These are phyloP conservation scores for Dinoponera quadriceps DNA, from an alignment of 1,140 invertebrate species.

Conservation along the genomic window DNA sequence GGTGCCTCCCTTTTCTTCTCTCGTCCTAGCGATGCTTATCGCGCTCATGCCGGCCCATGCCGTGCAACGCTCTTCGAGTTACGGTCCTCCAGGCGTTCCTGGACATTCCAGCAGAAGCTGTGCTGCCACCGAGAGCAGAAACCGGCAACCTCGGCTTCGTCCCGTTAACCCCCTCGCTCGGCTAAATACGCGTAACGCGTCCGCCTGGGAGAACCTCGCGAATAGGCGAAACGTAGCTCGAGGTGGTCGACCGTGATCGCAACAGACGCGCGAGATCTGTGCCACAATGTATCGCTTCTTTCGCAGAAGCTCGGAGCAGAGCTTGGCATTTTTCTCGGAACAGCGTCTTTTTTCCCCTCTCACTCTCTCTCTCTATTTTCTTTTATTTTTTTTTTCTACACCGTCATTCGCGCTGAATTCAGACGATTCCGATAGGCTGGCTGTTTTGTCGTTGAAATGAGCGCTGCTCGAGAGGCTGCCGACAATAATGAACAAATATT, in stretches of 20 bases:
- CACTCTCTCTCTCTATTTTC: too few relatives aligned
- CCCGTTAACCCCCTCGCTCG: constrained; percentile 48
- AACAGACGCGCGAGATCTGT: background rate
- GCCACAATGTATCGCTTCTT: too few relatives aligned
- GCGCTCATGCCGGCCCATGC: constrained; percentile 50
- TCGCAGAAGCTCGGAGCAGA: too few relatives aligned
- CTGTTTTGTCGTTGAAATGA: background rate
- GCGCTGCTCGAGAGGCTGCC: background rate
- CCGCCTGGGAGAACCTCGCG: background rate
- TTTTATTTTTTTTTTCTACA: too few relatives aligned
- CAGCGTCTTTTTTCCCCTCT: too few relatives aligned
- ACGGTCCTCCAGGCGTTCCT: constrained; percentile 70
- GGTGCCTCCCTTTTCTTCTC: constrained; percentile 64
- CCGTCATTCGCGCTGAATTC: background rate
- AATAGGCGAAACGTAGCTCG: background rate
- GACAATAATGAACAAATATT: background rate
- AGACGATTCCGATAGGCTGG: background rate
- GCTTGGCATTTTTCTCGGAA: too few relatives aligned
- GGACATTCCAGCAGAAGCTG: constrained; percentile 71
- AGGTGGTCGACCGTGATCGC: background rate
- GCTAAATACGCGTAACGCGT: background rate
- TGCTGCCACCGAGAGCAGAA: constrained; percentile 46
- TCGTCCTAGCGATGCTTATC: constrained; percentile 76
- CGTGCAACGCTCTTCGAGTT: constrained; percentile 69
- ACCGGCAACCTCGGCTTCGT: constrained; percentile 13